Evolutionary conservation across 2,797 vertebrate genomes (phyloP).

Genomic region (Myotis daubentonii): DNA sequence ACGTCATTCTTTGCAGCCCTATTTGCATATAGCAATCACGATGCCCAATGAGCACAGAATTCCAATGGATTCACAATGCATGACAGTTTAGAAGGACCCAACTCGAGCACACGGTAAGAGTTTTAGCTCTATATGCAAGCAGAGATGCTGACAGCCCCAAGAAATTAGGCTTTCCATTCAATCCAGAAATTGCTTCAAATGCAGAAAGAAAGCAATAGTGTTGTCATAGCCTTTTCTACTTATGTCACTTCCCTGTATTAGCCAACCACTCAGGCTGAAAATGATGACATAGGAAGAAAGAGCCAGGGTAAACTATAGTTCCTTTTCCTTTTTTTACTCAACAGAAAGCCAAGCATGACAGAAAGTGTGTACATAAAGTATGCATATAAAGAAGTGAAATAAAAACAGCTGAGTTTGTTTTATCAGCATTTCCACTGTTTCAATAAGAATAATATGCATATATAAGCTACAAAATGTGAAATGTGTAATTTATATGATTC

Average conservation of each 20-base stretch:
- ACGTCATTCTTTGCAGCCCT: not conserved
- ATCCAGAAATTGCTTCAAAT: conserved; percentile 43
- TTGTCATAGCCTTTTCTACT: not conserved
- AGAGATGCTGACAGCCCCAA: not conserved
- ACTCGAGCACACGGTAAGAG: not conserved
- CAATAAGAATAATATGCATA: not conserved
- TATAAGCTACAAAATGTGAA: conserved; percentile 20
- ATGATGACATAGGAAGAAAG: conserved; percentile 31
- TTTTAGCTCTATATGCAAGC: not conserved
- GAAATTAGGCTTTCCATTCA: not conserved
- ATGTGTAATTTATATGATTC: conserved; percentile 2
- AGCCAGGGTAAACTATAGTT: not conserved
- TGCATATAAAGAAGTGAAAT: conserved; percentile 26
- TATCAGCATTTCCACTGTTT: conserved; percentile 1
- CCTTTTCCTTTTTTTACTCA: conserved; percentile 15
- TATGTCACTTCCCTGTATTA: not conserved
- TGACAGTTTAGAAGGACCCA: not conserved
- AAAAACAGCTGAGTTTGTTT: conserved; percentile 20
- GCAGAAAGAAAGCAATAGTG: not conserved
- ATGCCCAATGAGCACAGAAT: not conserved
- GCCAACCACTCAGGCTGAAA: conserved; percentile 13
- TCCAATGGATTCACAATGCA: not conserved
- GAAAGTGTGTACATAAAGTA: not conserved
- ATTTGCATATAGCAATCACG: not conserved
- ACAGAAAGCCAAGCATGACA: conserved; percentile 8